These are phyloP conservation scores for Nymphicus hollandicus DNA, from an alignment of 2,113 vertebrate genomes.

Conservation along the genomic window DNA sequence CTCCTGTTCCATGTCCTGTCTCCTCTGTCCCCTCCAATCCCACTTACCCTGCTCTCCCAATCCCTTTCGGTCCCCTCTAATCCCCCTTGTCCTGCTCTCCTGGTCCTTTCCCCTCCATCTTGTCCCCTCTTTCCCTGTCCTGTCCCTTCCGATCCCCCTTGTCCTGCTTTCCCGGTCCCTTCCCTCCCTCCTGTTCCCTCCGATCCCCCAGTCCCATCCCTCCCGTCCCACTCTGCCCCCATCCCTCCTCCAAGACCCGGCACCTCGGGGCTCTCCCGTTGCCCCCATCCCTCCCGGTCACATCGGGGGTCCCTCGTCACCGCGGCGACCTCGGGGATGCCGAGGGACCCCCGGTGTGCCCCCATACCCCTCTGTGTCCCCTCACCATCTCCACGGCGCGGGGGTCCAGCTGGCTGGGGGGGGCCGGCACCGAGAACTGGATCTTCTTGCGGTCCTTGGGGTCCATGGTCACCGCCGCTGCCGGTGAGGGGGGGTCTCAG, in stretches of 20 bases:
- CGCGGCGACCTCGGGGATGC: not conserved
- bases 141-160: not conserved
- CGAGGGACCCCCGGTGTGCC: not conserved
- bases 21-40: not conserved
- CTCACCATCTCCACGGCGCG: conserved; percentile 96
- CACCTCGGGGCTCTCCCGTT: not conserved
- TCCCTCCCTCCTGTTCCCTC: not conserved
- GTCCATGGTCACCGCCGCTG: conserved; percentile 75
- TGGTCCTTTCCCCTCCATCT: not conserved
- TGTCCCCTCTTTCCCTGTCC: not conserved
- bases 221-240: not conserved
- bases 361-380: not conserved
- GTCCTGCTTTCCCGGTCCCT: not conserved
- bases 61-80: not conserved
- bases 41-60: not conserved
- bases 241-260: not conserved
- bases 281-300: not conserved
- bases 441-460: conserved; percentile 93
- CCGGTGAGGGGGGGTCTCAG: conserved; percentile 56
- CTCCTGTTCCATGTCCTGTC: not conserved
- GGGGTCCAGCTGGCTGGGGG: conserved; percentile 89
- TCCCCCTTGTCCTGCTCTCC: not conserved
- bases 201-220: not conserved
- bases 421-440: conserved; percentile 87
- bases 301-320: not conserved